Conservation (phyloP, 2,888 invertebrate genomes). For the Tortrix viridana region DNA sequence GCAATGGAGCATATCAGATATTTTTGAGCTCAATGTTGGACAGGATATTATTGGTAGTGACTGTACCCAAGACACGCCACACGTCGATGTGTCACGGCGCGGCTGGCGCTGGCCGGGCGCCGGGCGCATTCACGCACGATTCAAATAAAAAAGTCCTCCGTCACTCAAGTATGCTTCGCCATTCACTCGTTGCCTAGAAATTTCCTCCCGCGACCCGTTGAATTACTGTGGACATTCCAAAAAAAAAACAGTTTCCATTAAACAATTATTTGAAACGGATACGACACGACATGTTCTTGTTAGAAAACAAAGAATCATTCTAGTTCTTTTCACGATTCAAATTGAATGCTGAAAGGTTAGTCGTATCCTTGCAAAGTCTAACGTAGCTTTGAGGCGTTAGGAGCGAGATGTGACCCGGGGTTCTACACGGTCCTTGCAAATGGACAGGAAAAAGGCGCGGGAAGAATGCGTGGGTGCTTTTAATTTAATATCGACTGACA, state of each 20-base stretch:
- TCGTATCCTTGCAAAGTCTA: constrained; percentile 58
- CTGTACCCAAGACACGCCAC: constrained; percentile 31
- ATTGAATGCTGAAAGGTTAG: constrained; percentile 32
- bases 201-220: constrained; percentile 61
- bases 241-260: neutral
- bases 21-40: no score
- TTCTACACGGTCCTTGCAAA: constrained; percentile 82
- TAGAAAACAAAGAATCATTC: neutral
- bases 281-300: neutral
- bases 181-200: constrained; percentile 79
- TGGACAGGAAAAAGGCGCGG: constrained; percentile 84
- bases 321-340: neutral
- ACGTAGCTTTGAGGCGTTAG: constrained; percentile 58
- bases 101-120: constrained; percentile 50
- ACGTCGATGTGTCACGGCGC: constrained; percentile 55
- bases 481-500: constrained; percentile 84
- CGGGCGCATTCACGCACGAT: constrained; percentile 81
- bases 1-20: no score
- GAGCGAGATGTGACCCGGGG: constrained; percentile 76
- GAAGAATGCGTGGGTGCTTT: constrained; percentile 82
- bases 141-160: constrained; percentile 84
- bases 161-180: constrained; percentile 84
- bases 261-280: neutral
- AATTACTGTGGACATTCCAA: constrained; percentile 59
- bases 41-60: no score